phyloP scores from a whole-genome alignment of 2,888 invertebrate genomes.

The Cephus rjabovi region DNA sequence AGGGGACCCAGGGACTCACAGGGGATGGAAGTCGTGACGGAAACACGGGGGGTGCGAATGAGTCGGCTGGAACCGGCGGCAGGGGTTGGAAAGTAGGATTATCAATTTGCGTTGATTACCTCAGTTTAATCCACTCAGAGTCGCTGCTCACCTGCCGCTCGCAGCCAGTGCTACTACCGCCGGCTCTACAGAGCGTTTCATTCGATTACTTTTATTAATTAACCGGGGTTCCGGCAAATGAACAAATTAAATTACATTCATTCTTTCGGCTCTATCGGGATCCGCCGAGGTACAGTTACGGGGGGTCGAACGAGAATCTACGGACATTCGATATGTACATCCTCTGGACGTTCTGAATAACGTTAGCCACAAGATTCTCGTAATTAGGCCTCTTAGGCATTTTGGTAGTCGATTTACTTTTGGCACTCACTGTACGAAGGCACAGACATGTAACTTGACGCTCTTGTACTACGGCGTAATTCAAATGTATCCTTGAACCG shows the following conservation, averaged over 20 bases:
- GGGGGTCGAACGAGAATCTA: neutral
- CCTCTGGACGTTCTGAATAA: neutral
- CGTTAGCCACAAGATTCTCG: neutral
- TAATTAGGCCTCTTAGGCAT: neutral
- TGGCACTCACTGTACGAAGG: neutral
- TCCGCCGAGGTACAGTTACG: neutral
- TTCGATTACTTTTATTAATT: slow-evolving; percentile 59
- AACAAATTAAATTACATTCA: slow-evolving; percentile 52
- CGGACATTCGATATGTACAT: neutral
- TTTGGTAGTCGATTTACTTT: neutral
- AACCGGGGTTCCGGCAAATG: slow-evolving; percentile 48
- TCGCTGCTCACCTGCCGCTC: slow-evolving; percentile 54
- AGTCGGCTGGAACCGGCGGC: slow-evolving; percentile 6
- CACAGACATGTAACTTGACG: neutral
- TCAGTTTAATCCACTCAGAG: slow-evolving; percentile 60
- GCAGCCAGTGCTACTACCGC: slow-evolving; percentile 34
- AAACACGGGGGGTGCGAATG: neutral
- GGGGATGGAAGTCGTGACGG: neutral
- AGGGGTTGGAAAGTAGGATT: slow-evolving; percentile 51
- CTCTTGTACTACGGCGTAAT: neutral
- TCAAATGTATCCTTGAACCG: neutral
- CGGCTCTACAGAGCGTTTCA: slow-evolving; percentile 38
- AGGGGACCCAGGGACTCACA: neutral
- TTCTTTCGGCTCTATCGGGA: slow-evolving; percentile 33
- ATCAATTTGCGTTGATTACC: slow-evolving; percentile 62